Conservation (phyloP, 1,140 invertebrate species). For the Dendroctonus valens region DNA sequence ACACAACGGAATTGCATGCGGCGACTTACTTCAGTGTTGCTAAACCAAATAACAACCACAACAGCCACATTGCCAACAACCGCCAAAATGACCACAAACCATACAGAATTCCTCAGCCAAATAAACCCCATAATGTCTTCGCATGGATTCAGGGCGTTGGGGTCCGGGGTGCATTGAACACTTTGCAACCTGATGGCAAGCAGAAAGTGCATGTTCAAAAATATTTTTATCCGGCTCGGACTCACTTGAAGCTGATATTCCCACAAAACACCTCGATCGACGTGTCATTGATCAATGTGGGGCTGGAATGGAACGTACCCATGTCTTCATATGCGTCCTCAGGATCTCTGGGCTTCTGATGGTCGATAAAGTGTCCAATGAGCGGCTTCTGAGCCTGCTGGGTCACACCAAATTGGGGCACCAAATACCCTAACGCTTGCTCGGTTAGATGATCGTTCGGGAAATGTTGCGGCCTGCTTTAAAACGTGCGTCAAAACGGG, state of each 20-base stretch:
- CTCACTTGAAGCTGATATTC: conserved; percentile 56
- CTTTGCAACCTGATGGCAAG: conserved; percentile 46
- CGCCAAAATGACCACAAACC: conserved; percentile 68
- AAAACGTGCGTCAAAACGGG: no score
- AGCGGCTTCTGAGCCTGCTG: conserved; percentile 10
- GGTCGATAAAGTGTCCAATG: conserved; percentile 28
- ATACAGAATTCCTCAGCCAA: conserved; percentile 76
- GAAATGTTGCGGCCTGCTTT: neutral
- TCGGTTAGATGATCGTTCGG: neutral
- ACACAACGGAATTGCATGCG: neutral
- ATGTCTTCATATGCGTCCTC: conserved; percentile 25
- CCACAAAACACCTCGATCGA: conserved; percentile 54
- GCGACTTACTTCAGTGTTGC: conserved; percentile 52
- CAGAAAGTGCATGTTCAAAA: neutral
- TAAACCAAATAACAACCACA: conserved; percentile 68
- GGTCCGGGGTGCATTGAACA: conserved; percentile 72
- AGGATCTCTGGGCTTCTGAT: conserved; percentile 33
- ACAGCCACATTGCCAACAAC: conserved; percentile 82
- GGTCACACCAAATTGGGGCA: neutral
- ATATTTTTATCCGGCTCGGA: conserved; percentile 1
- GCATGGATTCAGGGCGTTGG: conserved; percentile 85
- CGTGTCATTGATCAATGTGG: conserved; percentile 28
- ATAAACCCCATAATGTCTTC: conserved; percentile 88
- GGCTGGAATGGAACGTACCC: conserved; percentile 33
- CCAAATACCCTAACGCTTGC: neutral